Percentiles rank a stretch among this genome's conserved stretches.
Evolutionary conservation across 2,888 invertebrate species (phyloP).

Genomic region (Noctua comes): DNA sequence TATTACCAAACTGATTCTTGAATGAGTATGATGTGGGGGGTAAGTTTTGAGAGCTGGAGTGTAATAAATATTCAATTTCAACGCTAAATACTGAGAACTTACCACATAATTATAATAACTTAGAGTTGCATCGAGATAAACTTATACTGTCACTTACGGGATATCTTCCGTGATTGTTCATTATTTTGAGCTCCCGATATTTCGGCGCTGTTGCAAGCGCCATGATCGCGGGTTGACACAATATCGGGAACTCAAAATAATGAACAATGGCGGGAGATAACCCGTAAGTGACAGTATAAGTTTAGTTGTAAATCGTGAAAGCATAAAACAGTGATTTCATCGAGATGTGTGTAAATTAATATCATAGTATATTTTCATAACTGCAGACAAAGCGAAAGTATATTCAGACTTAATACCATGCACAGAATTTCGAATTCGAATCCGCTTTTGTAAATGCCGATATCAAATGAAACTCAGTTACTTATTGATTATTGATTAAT

Average conservation of each 20-base stretch:
- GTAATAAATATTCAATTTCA: slow-evolving; percentile 50
- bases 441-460: neutral
- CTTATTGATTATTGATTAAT: slow-evolving; percentile 29
- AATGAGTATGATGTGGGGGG: slow-evolving; percentile 22
- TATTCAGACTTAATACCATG: neutral
- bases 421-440: neutral
- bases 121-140: neutral
- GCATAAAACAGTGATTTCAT: too few relatives aligned
- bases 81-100: slow-evolving; percentile 15
- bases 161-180: too few relatives aligned
- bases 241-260: too few relatives aligned
- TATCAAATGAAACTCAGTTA: neutral
- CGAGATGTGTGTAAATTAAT: neutral
- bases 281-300: too few relatives aligned
- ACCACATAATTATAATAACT: slow-evolving; percentile 16
- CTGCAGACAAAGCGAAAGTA: neutral
- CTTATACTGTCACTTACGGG: too few relatives aligned
- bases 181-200: too few relatives aligned
- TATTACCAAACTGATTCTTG: slow-evolving; percentile 30
- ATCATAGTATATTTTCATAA: slow-evolving; percentile 1
- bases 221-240: too few relatives aligned
- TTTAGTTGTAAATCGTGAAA: too few relatives aligned
- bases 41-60: slow-evolving; percentile 17
- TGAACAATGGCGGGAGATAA: too few relatives aligned
- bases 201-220: too few relatives aligned